Evolutionary conservation across 1,140 invertebrate species (phyloP).

Genomic region (Helicorthomorpha holstii): DNA sequence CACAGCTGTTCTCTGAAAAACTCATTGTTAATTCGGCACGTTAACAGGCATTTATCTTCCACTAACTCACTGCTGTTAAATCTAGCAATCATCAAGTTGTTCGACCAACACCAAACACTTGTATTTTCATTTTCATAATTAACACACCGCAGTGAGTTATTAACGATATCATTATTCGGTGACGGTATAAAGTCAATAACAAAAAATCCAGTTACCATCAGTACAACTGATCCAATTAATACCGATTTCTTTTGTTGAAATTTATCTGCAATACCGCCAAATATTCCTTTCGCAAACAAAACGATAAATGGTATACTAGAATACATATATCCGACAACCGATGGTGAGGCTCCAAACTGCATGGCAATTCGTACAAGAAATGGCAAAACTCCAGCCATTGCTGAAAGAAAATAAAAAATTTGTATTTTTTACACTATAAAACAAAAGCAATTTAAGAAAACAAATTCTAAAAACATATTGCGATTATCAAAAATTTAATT

Average conservation of each 20-base stretch:
- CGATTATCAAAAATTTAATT: no score
- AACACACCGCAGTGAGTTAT: neutral
- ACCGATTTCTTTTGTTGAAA: conserved; percentile 17
- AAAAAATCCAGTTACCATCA: conserved; percentile 6
- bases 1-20: neutral
- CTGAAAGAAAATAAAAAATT: conserved; percentile 13
- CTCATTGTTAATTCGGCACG: neutral
- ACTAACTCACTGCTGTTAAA: neutral
- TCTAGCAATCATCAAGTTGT: neutral
- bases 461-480: no score
- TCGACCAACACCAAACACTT: neutral
- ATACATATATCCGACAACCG: conserved; percentile 22
- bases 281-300: conserved; percentile 19
- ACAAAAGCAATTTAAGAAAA: no score
- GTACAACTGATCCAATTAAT: conserved; percentile 11
- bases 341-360: conserved; percentile 19
- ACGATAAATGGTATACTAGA: conserved; percentile 21
- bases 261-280: conserved; percentile 23
- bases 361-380: conserved; percentile 24
- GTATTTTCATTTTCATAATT: neutral
- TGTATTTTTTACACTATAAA: no score
- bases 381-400: conserved; percentile 22
- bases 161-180: neutral
- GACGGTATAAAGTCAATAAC: conserved; percentile 7
- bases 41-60: neutral